Evolutionary conservation across 2,888 invertebrate species (phyloP).

Genomic region (Zonitis immaculata): DNA sequence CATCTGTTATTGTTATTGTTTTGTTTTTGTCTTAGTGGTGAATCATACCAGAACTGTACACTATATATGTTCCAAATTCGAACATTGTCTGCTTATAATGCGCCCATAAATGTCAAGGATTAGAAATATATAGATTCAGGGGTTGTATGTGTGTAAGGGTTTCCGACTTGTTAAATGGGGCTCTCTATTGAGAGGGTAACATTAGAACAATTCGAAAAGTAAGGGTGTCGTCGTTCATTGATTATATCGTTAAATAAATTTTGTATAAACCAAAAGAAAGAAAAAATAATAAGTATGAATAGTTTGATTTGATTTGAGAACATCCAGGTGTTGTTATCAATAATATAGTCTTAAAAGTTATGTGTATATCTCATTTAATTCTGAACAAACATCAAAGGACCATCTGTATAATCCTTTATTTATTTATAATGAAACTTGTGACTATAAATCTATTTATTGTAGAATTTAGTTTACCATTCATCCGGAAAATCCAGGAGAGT

Average conservation of each 20-base stretch:
- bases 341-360: neutral
- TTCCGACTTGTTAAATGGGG: conserved; percentile 29
- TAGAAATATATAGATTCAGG: conserved; percentile 36
- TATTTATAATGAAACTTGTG: neutral
- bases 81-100: conserved; percentile 28
- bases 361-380: neutral
- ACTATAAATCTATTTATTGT: neutral
- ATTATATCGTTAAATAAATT: neutral
- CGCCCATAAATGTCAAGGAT: conserved; percentile 39
- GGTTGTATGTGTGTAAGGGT: conserved; percentile 26
- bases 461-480: neutral
- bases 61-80: conserved; percentile 14
- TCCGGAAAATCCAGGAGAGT: neutral
- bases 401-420: neutral
- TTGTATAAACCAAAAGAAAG: no score
- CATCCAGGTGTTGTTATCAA: conserved; percentile 9
- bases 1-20: neutral
- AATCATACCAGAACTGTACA: conserved; percentile 12
- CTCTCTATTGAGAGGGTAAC: conserved; percentile 26
- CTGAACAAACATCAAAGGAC: neutral
- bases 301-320: conserved; percentile 17
- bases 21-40: conserved; percentile 6
- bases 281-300: neutral
- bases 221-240: neutral
- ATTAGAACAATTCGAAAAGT: conserved; percentile 2